Conservation (phyloP, 2,888 invertebrate species). For the Drosophila picticornis region DNA sequence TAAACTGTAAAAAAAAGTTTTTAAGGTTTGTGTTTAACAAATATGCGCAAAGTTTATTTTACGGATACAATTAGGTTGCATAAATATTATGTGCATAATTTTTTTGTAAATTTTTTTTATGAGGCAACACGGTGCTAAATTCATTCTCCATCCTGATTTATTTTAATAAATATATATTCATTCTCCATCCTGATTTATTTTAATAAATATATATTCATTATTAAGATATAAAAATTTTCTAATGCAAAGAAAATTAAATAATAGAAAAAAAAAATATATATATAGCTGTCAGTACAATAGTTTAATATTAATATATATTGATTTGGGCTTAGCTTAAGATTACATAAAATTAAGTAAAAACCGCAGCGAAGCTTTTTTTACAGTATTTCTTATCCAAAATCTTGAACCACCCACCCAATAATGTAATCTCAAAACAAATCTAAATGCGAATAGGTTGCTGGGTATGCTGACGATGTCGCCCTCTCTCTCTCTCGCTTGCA, state of each 20-base stretch:
- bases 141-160: background rate
- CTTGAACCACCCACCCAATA: conserved; percentile 36
- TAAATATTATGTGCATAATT: background rate
- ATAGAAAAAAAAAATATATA: background rate
- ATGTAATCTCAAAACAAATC: conserved; percentile 40
- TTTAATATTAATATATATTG: background rate
- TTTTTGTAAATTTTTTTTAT: background rate
- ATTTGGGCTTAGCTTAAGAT: background rate
- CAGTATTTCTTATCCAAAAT: conserved; percentile 3
- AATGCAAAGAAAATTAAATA: background rate
- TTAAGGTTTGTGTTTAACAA: background rate
- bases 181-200: background rate
- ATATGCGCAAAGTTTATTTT: background rate
- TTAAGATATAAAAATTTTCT: background rate
- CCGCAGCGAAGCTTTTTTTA: background rate
- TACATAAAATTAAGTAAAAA: background rate
- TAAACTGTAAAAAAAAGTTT: background rate
- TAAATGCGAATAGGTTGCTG: conserved; percentile 26
- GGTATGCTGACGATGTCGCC: background rate
- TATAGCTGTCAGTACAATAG: background rate
- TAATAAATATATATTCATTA: background rate
- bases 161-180: background rate
- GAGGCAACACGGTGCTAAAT: background rate
- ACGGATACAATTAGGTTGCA: background rate
- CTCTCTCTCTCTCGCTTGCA: background rate